Conservation (phyloP, 2,888 invertebrate genomes). For the Bimastos eiseni region DNA sequence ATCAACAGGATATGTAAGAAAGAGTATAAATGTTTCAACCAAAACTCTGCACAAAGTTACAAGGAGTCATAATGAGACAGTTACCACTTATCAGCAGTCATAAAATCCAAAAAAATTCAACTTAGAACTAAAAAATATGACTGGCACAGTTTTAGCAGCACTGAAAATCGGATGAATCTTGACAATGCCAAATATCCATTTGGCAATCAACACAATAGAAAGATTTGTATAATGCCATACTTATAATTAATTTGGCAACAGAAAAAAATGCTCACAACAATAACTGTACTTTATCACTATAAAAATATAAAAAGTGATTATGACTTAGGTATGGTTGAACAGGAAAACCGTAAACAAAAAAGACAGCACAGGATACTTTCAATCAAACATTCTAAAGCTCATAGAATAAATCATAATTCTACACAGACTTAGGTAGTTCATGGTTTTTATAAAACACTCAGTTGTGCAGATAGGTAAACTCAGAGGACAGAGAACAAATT, state of each 20-base stretch:
- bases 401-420: not conserved
- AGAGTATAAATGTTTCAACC: not conserved
- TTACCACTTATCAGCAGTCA: not conserved
- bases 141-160: not conserved
- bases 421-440: not conserved
- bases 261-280: not conserved
- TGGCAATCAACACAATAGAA: not conserved
- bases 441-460: not conserved
- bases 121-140: not conserved
- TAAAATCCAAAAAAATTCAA: not conserved
- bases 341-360: not conserved
- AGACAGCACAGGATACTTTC: not conserved
- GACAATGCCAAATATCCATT: not conserved
- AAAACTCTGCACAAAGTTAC: not conserved
- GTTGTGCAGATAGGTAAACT: not conserved
- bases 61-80: not conserved
- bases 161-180: not conserved
- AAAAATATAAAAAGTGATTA: slow-evolving; percentile 13
- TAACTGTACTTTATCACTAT: not conserved
- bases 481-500: not conserved
- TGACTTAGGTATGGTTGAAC: not conserved
- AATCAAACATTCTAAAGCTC: not conserved
- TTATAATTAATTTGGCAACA: not conserved
- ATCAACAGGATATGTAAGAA: not conserved
- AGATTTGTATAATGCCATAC: not conserved